phyloP scores from a whole-genome alignment of 2,113 vertebrate genomes.

The Osmerus mordax region DNA sequence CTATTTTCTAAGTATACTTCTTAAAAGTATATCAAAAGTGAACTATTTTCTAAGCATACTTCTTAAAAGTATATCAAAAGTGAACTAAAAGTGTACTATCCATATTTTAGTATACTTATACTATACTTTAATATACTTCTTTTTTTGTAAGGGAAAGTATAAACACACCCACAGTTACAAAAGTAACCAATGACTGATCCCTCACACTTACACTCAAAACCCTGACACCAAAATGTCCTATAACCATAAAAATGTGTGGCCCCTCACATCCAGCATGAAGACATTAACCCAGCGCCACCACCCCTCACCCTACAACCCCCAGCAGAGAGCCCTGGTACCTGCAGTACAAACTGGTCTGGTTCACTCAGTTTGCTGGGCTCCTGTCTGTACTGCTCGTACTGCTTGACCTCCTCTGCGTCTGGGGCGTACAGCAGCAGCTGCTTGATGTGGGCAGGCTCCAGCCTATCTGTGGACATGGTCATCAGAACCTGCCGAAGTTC shows the following conservation, averaged over 20 bases:
- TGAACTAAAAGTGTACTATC: too few relatives aligned
- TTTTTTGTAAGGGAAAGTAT: background rate
- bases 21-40: too few relatives aligned
- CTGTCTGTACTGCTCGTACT: conserved; percentile 81
- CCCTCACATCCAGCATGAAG: background rate
- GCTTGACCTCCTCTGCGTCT: conserved; percentile 86
- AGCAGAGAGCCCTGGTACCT: conserved; percentile 70
- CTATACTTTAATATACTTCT: too few relatives aligned
- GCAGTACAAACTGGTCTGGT: conserved; percentile 92
- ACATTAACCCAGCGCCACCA: background rate
- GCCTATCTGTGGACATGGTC: conserved; percentile 84
- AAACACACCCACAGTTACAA: background rate
- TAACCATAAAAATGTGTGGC: background rate
- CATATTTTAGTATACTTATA: too few relatives aligned
- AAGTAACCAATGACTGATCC: background rate
- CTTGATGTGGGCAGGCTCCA: conserved; percentile 91
- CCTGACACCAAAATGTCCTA: background rate
- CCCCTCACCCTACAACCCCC: background rate
- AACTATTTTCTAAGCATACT: too few relatives aligned
- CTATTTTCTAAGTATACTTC: too few relatives aligned
- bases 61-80: too few relatives aligned
- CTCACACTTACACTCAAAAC: background rate
- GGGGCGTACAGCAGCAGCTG: conserved; percentile 94
- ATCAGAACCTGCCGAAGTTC: conserved; percentile 88
- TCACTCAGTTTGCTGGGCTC: conserved; percentile 88